A percentile compares a stretch with the other conserved stretches of the same genome.
Conservation (phyloP, 2,888 invertebrate species). For the Drosophila fungiperda region DNA sequence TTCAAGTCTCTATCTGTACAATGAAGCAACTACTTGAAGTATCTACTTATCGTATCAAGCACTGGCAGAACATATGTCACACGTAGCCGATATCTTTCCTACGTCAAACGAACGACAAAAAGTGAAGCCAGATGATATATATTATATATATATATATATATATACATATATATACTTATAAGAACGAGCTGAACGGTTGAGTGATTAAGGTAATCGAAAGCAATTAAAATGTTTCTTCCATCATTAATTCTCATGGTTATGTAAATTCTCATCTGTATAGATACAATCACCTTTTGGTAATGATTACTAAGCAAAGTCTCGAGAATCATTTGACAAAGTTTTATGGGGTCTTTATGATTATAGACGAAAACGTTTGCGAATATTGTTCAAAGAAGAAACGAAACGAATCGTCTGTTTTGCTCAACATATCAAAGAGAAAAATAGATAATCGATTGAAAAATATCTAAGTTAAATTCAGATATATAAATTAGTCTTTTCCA, state of each 20-base stretch:
- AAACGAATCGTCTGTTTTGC: neutral
- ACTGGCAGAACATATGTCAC: slow-evolving; percentile 1
- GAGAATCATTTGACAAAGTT: neutral
- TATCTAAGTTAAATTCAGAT: neutral
- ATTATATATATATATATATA: slow-evolving; percentile 1
- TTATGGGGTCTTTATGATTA: neutral
- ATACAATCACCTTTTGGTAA: neutral
- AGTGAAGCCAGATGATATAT: neutral
- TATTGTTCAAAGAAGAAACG: neutral
- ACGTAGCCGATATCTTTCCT: slow-evolving; percentile 6
- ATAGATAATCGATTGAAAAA: neutral
- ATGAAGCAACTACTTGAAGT: neutral
- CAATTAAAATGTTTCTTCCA: slow-evolving; percentile 20
- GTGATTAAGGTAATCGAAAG: slow-evolving; percentile 17
- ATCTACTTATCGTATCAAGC: slow-evolving; percentile 9
- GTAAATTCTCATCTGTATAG: neutral
- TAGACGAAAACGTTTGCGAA: neutral
- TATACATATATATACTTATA: slow-evolving; percentile 14
- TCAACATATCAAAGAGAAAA: neutral
- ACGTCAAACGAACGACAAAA: neutral
- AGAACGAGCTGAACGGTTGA: slow-evolving; percentile 22
- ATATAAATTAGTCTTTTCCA: neutral
- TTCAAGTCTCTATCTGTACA: slow-evolving; percentile 1
- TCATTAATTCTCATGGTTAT: slow-evolving; percentile 9
- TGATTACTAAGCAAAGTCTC: slow-evolving; percentile 2